These are phyloP conservation scores for Ovibos moschatus DNA, from an alignment of 2,113 vertebrate genomes.

Conservation along the genomic window DNA sequence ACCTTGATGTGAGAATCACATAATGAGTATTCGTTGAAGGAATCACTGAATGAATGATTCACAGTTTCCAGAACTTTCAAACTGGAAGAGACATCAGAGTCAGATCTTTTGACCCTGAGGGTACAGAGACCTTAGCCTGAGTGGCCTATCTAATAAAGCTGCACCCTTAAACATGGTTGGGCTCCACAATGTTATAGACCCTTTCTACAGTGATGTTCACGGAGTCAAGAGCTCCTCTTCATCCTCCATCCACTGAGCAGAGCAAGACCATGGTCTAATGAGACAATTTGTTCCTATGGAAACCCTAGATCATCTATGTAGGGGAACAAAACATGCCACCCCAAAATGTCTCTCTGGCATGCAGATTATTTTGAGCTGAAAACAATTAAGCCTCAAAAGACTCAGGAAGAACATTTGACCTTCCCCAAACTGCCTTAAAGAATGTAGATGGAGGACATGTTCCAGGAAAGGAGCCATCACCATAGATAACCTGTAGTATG, in stretches of 20 bases:
- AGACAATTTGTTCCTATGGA: not conserved
- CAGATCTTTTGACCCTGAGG: not conserved
- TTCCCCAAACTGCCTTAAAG: not conserved
- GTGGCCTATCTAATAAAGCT: not conserved
- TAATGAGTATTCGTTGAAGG: not conserved
- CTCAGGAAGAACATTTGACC: not conserved
- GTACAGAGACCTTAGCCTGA: not conserved
- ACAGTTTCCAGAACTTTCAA: not conserved
- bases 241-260: not conserved
- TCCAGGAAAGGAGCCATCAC: not conserved
- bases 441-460: not conserved
- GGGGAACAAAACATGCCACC: not conserved
- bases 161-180: not conserved
- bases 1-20: not conserved
- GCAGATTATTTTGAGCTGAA: not conserved
- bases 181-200: not conserved
- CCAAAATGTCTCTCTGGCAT: not conserved
- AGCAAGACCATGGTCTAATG: not conserved
- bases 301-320: not conserved
- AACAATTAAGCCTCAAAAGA: not conserved
- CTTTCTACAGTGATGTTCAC: not conserved
- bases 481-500: not conserved
- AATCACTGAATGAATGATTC: not conserved
- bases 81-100: not conserved
- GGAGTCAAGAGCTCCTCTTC: not conserved